Conservation (phyloP, 92 coral and sea anemone genomes). For the Porites evermanni region DNA sequence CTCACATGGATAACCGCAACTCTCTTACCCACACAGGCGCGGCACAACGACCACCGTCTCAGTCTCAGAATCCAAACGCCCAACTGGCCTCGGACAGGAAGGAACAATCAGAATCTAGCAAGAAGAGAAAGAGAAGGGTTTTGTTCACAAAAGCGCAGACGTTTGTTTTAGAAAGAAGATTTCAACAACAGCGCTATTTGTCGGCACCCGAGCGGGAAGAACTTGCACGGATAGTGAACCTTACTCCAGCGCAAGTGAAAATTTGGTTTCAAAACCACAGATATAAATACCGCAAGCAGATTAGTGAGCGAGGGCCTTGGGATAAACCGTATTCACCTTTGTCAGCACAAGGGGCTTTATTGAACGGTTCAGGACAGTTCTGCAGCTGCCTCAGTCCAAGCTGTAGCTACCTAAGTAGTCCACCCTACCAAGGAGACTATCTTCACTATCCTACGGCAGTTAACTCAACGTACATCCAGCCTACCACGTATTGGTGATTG, state of each 20-base stretch:
- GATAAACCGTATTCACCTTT: constrained; percentile 81
- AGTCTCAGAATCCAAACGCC: constrained; percentile 4
- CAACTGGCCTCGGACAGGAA: constrained; percentile 40
- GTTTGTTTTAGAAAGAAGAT: constrained; percentile 92
- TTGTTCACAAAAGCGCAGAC: constrained; percentile 99
- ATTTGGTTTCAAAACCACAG: constrained; percentile 99
- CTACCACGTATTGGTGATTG: constrained; percentile 74
- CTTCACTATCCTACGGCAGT: constrained; percentile 78
- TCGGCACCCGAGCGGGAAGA: constrained; percentile 99
- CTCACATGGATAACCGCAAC: constrained; percentile 13
- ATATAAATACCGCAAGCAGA: constrained; percentile 95
- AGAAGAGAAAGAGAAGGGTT: constrained; percentile 85
- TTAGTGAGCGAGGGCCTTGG: constrained; percentile 97
- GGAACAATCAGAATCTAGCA: constrained; percentile 18
- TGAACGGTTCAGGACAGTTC: constrained; percentile 82
- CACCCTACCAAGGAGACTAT: constrained; percentile 80
- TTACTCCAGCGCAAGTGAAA: constrained; percentile 98
- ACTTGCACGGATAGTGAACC: constrained; percentile 90
- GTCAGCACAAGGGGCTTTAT: constrained; percentile 64
- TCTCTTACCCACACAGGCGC: constrained; percentile 29
- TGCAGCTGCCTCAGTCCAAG: constrained; percentile 85
- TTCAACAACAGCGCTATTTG: constrained; percentile 94
- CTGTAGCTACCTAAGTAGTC: constrained; percentile 79
- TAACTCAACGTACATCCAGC: constrained; percentile 80
- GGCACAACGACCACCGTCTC: background rate